Percentiles rank a stretch among this genome's conserved stretches.
Evolutionary conservation across 2,113 vertebrate species (phyloP).

Genomic region (Xiphophorus couchianus): DNA sequence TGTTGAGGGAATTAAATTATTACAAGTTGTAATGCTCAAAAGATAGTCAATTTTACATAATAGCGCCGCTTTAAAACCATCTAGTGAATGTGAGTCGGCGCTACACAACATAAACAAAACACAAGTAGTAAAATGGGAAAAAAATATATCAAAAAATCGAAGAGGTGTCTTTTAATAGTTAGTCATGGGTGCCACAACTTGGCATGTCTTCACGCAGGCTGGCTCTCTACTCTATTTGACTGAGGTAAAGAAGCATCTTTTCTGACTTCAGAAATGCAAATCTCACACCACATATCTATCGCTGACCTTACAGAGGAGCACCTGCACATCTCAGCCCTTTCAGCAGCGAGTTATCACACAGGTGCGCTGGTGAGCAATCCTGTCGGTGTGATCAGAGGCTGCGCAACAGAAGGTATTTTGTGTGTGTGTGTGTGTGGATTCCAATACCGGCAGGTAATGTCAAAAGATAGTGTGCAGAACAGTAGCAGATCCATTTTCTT

Average conservation of each 20-base stretch:
- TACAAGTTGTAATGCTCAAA: too few species aligned
- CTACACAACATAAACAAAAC: too few species aligned
- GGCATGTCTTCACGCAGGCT: not conserved
- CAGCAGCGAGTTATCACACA: conserved; percentile 5
- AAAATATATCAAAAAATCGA: too few species aligned
- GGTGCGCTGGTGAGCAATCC: conserved; percentile 8
- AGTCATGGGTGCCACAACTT: too few species aligned
- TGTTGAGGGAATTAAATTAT: too few species aligned
- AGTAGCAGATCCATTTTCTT: conserved; percentile 23
- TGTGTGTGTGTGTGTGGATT: not conserved
- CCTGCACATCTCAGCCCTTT: not conserved
- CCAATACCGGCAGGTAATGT: not conserved
- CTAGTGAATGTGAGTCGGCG: too few species aligned
- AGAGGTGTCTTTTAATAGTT: too few species aligned
- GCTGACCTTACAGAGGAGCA: not conserved
- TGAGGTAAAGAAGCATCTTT: not conserved
- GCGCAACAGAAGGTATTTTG: not conserved
- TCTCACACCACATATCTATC: not conserved
- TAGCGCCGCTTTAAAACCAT: too few species aligned
- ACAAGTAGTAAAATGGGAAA: too few species aligned
- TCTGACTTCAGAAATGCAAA: not conserved
- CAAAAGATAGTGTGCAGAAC: conserved; percentile 10
- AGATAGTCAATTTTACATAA: too few species aligned
- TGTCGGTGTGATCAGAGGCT: not conserved
- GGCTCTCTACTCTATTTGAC: not conserved